Evolutionary conservation across 2,888 invertebrate species (phyloP), one percentile per base, ranked within the genome.

Genomic region (Melanostoma mellinum): DNA sequence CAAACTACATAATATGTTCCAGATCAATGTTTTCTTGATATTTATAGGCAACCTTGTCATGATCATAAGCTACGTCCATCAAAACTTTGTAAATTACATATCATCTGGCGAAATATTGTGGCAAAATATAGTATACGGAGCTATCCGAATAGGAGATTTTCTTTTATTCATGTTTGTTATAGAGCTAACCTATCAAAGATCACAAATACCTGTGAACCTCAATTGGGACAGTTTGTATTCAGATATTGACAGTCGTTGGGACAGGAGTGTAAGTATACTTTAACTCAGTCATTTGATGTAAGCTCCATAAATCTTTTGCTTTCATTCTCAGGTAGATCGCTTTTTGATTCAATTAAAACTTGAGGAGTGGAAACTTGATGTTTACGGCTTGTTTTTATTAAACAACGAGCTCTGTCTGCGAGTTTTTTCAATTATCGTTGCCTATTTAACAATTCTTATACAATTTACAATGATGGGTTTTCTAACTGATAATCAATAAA

Each of bases 11-110:
- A 6, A 38, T 5, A 50, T 50, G 38, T 50, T 63, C n/a, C 48
- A 63, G 30, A 50, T 63, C 0, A 50, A 36, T 32, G 3, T 10
- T 4, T 1, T 63, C 2, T 36, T 63, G n/a, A 8, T 63, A 36
- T 10, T 63, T 0, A 38, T 32, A 5, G 63, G 50, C 2, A 63
- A 63, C 8, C 1, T 63, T 30, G 32, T 63, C 6, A 38, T 63
- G 63, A 63, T 63, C n/a, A 63, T 63, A 6, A 63, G 63, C 36
- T 63, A 63, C 4, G 32, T 63, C 32, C 63, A 63, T 50, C 63
- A 50, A 30, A 40, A 38, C 50, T 63, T 63, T 63, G 1, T 63
- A 0, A 38, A 10, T 30, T 63, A 9, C 38, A 32, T 63, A 6
- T 38, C n/a, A 2, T 50, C 63, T 50, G 63, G 38, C 3, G n/a